These are phyloP conservation scores for Dinothrombium tinctorium DNA, from an alignment of 1,140 invertebrate genomes.

Conservation along the genomic window DNA sequence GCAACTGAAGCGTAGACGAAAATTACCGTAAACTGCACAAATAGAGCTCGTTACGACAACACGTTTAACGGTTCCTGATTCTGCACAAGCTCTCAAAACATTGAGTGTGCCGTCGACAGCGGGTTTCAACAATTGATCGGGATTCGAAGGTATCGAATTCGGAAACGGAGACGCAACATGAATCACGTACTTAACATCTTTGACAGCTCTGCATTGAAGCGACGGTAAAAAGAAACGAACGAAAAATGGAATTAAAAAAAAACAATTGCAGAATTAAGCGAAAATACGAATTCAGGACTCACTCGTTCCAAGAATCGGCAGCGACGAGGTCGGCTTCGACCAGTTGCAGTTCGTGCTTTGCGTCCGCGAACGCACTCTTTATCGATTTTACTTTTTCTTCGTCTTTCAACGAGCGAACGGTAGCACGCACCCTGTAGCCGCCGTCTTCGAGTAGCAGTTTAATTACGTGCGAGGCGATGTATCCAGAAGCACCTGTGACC, in stretches of 20 bases:
- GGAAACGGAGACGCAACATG: constrained; percentile 34
- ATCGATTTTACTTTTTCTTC: constrained; percentile 16
- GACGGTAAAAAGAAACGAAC: constrained; percentile 4
- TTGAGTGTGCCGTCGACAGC: constrained; percentile 30
- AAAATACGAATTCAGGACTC: constrained; percentile 6
- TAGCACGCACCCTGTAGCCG: constrained; percentile 29
- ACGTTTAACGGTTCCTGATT: constrained; percentile 24
- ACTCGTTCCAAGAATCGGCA: constrained; percentile 21
- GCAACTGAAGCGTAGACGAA: not conserved
- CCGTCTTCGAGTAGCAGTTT: constrained; percentile 26
- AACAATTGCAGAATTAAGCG: not conserved
- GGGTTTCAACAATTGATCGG: constrained; percentile 27
- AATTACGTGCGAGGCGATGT: constrained; percentile 29
- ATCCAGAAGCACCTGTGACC: constrained; percentile 33
- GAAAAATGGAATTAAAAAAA: not conserved
- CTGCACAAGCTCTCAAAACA: constrained; percentile 28
- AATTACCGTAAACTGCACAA: constrained; percentile 26
- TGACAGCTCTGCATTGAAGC: constrained; percentile 27
- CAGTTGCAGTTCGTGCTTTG: constrained; percentile 24
- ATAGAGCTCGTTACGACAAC: constrained; percentile 32
- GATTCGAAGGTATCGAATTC: constrained; percentile 14
- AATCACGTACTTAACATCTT: constrained; percentile 27
- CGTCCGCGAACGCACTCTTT: constrained; percentile 22
- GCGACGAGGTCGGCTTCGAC: constrained; percentile 25
- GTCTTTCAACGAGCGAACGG: constrained; percentile 26